phyloP scores from a whole-genome alignment of 2,113 vertebrate species.

The Corythaixoides concolor region DNA sequence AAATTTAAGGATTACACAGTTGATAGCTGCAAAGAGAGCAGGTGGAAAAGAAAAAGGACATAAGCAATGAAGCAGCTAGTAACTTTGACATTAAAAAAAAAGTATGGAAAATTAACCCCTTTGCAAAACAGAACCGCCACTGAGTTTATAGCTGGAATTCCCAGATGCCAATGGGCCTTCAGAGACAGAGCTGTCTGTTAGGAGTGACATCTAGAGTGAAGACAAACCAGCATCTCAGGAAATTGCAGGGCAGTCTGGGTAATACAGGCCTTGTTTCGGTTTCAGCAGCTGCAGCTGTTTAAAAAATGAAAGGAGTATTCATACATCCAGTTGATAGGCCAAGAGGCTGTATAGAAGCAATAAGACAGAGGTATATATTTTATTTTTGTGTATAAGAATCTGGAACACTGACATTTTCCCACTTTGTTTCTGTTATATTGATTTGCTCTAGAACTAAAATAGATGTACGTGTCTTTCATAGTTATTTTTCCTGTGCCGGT shows the following conservation, averaged over 20 bases:
- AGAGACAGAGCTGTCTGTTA: neutral
- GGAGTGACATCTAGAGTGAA: neutral
- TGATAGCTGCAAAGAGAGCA: neutral
- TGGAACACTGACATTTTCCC: neutral
- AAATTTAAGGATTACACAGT: neutral
- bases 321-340: neutral
- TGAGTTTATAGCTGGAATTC: neutral
- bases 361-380: neutral
- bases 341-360: neutral
- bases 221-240: neutral
- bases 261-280: neutral
- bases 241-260: neutral
- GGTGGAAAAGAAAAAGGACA: neutral
- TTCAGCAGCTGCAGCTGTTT: neutral
- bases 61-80: neutral
- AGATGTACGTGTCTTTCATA: neutral
- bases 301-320: neutral
- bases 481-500: neutral
- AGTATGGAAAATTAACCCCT: neutral
- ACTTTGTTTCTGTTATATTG: neutral
- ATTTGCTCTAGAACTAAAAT: neutral
- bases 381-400: neutral
- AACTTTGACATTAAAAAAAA: neutral
- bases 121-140: neutral
- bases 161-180: neutral